Evolutionary conservation across 2,888 invertebrate genomes (phyloP).

Genomic region (Cyrtodaria siliqua): DNA sequence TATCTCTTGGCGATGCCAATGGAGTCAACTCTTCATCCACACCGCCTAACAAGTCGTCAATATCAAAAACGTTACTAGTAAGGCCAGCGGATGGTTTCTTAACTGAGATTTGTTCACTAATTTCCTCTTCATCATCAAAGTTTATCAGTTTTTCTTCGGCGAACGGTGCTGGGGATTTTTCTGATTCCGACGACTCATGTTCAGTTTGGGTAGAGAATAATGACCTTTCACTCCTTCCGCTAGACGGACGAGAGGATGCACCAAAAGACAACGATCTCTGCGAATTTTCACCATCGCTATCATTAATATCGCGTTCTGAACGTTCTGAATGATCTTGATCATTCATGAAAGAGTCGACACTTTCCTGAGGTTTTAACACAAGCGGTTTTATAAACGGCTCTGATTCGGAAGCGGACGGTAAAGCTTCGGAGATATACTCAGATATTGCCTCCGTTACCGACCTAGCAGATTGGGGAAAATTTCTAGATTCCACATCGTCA

Average conservation of each 20-base stretch:
- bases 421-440: constrained; percentile 73
- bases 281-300: constrained; percentile 63
- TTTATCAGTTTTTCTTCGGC: constrained; percentile 22
- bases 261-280: constrained; percentile 53
- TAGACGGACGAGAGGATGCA: constrained; percentile 73
- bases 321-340: constrained; percentile 49
- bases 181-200: constrained; percentile 64
- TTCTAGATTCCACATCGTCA: constrained; percentile 52
- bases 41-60: constrained; percentile 62
- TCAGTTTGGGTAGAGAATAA: constrained; percentile 61
- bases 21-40: constrained; percentile 70
- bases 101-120: not conserved
- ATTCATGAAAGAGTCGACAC: not conserved
- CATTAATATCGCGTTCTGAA: constrained; percentile 64
- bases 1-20: constrained; percentile 70
- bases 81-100: constrained; percentile 31
- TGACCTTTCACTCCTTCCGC: constrained; percentile 69
- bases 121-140: constrained; percentile 63
- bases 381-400: constrained; percentile 60
- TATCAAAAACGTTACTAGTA: constrained; percentile 52
- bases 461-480: constrained; percentile 48
- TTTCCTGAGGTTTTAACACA: constrained; percentile 42
- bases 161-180: constrained; percentile 38
- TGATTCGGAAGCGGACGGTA: constrained; percentile 56
- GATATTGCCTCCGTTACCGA: constrained; percentile 68